phyloP scores from a whole-genome alignment of 2,888 invertebrate genomes.

The Argyresthia albistria region DNA sequence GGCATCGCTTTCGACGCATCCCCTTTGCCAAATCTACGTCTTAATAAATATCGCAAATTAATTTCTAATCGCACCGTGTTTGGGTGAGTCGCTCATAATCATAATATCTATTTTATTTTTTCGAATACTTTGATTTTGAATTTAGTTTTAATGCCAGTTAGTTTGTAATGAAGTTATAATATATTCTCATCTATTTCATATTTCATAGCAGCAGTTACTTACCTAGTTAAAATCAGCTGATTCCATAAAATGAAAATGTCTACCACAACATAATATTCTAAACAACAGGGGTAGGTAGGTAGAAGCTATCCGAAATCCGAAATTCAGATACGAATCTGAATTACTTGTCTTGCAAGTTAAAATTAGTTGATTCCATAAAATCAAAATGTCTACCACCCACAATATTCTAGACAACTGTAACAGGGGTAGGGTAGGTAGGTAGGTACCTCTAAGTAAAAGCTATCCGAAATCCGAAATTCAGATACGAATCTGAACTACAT shows the following conservation, averaged over 20 bases:
- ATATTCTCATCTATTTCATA: too few species aligned
- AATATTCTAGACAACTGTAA: too few species aligned
- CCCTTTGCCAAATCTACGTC: neutral
- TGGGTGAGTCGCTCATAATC: conserved; percentile 4
- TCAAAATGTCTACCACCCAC: too few species aligned
- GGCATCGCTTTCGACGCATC: conserved; percentile 53
- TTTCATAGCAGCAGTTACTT: too few species aligned
- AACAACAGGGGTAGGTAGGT: neutral
- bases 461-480: too few species aligned
- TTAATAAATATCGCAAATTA: neutral
- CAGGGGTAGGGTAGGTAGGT: neutral
- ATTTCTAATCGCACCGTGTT: conserved; percentile 1
- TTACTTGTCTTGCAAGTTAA: too few species aligned
- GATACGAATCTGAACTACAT: neutral
- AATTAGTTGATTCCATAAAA: too few species aligned
- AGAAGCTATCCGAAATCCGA: neutral
- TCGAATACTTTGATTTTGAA: neutral
- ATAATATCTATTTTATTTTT: neutral
- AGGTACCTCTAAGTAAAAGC: neutral
- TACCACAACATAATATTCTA: too few species aligned
- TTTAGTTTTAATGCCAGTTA: neutral
- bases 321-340: too few species aligned
- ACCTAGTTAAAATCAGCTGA: too few species aligned
- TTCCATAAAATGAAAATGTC: too few species aligned
- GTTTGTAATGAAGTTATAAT: too few species aligned